These are phyloP conservation scores for Drosophila pseudotalamancana DNA, from an alignment of 2,888 invertebrate species.

Conservation along the genomic window DNA sequence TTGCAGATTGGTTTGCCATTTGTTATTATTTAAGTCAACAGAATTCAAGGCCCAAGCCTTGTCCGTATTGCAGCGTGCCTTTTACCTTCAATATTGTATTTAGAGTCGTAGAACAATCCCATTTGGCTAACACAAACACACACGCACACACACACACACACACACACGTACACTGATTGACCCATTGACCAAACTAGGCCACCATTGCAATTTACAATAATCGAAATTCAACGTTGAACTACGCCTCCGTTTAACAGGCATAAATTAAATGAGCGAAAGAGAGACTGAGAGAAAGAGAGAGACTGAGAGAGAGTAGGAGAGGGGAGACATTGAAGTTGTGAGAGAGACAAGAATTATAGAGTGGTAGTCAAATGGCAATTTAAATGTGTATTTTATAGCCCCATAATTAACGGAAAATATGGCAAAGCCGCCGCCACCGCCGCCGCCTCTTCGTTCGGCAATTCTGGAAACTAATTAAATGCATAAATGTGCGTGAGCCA, in stretches of 20 bases:
- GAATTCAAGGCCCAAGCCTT: background rate
- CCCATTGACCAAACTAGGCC: conserved; percentile 38
- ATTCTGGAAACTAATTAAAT: conserved; percentile 67
- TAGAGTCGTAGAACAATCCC: conserved; percentile 6
- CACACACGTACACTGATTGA: background rate
- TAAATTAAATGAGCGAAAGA: conserved; percentile 53
- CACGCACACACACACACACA: conserved; percentile 1
- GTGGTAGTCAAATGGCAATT: conserved; percentile 35
- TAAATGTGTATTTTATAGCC: conserved; percentile 54
- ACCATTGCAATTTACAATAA: conserved; percentile 61
- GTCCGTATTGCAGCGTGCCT: no score
- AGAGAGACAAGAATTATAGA: background rate
- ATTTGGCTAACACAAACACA: conserved; percentile 24
- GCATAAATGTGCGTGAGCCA: conserved; percentile 37
- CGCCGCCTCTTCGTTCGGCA: background rate
- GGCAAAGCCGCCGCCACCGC: background rate
- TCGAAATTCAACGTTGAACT: conserved; percentile 33
- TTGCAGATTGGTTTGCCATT: conserved; percentile 1
- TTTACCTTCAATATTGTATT: conserved; percentile 11
- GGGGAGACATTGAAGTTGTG: background rate
- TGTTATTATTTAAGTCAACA: conserved; percentile 9
- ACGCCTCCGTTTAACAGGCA: conserved; percentile 39
- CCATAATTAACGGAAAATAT: conserved; percentile 54
- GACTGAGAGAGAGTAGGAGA: background rate
- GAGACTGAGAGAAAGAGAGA: background rate